Base-by-base conservation (phyloP, 1,140 invertebrate genomes). In the Trichonephila clavipes region DNA sequence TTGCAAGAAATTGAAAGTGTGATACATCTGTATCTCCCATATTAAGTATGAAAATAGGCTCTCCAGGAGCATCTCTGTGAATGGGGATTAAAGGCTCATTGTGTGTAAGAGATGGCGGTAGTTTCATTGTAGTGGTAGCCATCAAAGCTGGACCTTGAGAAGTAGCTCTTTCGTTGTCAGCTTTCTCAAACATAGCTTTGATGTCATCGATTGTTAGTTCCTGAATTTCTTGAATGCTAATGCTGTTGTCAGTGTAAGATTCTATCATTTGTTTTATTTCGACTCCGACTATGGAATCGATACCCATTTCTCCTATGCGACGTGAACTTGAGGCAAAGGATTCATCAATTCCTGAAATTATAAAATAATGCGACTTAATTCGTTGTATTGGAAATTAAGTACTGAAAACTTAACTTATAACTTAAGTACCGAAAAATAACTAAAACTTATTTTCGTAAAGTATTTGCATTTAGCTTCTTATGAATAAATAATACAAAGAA, bases 271-370 rank as follows among this genome's bases (percentile, higher is more conserved):
- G 99, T 96, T 99, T 99, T 94, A 99, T 98, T 96, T 99, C 99
- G 0, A 99, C 98, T 90, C 98, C 98, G 98, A 99, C 99, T 62
- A 99, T 96, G 0, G 98, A 99, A 95, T 99, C 99, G 97, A 99
- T 98, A 86, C 99, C 99, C 16, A 99, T 96, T 95, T 99, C 99
- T 14, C 98, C 98, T 12, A 99, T 96, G 40, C 97, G 98, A 0
- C 83, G 82, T 14, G 10, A 24, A 0, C 7, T 4, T 6, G 72
- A 87, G 21, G 83, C 12, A 6, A 62, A 3, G 18, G 88, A 77
- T n/a, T 83, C 58, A 7, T 51, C 10, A 19, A 85, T 16, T 28
- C 77, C 90, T 92, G 28, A 64, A 85, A 92, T n/a, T 24, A n/a
- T n/a, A n/a, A 69, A 69, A 69, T 28, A 12, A 10, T 12, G 6